Conservation (phyloP, 92 coral and sea anemone species). For the Paramuricea clavata region DNA sequence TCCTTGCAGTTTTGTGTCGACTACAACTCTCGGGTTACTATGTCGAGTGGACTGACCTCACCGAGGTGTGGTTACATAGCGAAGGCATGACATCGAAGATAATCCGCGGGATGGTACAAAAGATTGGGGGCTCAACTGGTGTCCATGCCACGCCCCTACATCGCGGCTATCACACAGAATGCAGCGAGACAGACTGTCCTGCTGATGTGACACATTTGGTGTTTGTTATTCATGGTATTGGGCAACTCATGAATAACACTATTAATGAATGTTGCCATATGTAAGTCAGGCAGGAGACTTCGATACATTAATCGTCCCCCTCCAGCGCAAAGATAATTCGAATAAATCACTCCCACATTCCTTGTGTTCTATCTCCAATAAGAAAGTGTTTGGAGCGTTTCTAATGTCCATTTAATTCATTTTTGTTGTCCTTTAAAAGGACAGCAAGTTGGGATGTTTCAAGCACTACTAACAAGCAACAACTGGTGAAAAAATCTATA, state of each 20-base stretch:
- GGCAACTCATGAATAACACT: constrained; percentile 91
- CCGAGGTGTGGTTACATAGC: constrained; percentile 92
- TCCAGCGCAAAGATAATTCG: no score
- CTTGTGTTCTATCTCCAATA: no score
- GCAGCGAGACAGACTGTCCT: constrained; percentile 76
- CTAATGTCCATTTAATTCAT: no score
- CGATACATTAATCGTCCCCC: no score
- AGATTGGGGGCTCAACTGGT: constrained; percentile 76
- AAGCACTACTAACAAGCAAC: no score
- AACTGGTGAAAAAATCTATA: no score
- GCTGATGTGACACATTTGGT: constrained; percentile 92
- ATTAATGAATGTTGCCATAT: constrained; percentile 86
- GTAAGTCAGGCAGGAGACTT: no score
- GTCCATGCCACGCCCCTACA: constrained; percentile 85
- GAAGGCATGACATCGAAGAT: constrained; percentile 92
- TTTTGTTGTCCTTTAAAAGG: no score
- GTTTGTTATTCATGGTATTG: constrained; percentile 97
- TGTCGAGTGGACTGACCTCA: constrained; percentile 93
- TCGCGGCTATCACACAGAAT: constrained; percentile 91
- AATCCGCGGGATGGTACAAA: constrained; percentile 90
- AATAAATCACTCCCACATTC: no score
- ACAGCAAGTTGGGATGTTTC: no score
- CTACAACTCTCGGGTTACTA: constrained; percentile 80
- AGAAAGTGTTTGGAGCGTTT: no score
- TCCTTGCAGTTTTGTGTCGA: constrained; percentile 75